Evolutionary conservation across 2,113 vertebrate species (phyloP).

Genomic region (Pachypanchax playfairii): DNA sequence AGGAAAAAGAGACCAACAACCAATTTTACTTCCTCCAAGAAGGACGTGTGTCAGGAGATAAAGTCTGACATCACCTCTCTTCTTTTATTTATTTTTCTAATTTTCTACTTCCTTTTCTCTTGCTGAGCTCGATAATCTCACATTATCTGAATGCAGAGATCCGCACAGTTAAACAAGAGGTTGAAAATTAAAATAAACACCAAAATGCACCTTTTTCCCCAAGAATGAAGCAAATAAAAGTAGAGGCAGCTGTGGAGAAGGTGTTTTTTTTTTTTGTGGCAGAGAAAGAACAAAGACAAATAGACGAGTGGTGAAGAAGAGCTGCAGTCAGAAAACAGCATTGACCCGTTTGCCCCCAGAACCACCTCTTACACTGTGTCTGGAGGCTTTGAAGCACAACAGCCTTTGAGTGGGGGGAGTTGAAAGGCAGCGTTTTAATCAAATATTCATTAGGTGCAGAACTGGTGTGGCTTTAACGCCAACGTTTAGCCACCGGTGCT

Average conservation of each 20-base stretch:
- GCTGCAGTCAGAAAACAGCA: constrained; percentile 24
- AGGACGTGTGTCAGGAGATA: constrained; percentile 45
- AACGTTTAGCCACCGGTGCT: constrained; percentile 55
- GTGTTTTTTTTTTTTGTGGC: constrained; percentile 34
- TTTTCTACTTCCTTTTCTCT: constrained; percentile 28
- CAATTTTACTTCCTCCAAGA: constrained; percentile 12
- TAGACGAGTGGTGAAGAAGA: constrained; percentile 6
- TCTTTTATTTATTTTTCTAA: no score
- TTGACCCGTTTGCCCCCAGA: constrained; percentile 11
- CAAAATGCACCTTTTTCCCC: constrained; percentile 1
- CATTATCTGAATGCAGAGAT: not conserved
- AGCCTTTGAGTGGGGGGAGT: constrained; percentile 70
- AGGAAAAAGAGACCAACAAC: not conserved
- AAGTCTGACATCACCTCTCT: constrained; percentile 35
- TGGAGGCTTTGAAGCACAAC: constrained; percentile 67
- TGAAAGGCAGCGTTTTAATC: constrained; percentile 73
- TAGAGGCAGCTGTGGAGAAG: constrained; percentile 30
- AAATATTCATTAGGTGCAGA: constrained; percentile 74
- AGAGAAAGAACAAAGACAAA: constrained; percentile 9
- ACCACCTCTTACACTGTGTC: constrained; percentile 40
- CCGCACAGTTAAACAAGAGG: not conserved
- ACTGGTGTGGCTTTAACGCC: constrained; percentile 27
- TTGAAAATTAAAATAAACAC: not conserved
- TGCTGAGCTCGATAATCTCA: constrained; percentile 10
- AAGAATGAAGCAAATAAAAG: constrained; percentile 17